phyloP scores from a whole-genome alignment of 2,888 invertebrate genomes.

The Eulithis testata region DNA sequence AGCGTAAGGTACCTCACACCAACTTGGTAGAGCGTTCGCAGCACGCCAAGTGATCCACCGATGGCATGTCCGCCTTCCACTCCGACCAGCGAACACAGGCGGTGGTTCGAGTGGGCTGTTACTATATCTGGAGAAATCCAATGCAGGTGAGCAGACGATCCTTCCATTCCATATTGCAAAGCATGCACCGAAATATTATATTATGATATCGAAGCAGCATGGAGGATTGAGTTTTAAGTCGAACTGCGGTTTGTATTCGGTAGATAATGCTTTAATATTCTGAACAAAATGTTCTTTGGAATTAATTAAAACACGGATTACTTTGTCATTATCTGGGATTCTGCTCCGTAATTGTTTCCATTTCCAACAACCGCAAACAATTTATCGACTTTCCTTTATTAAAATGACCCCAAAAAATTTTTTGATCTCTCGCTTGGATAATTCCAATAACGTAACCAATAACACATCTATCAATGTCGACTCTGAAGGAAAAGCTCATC shows the following conservation, averaged over 20 bases:
- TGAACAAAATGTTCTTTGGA: slow-evolving; percentile 15
- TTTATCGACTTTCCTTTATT: slow-evolving; percentile 12
- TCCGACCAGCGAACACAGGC: slow-evolving; percentile 89
- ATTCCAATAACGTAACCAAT: slow-evolving; percentile 39
- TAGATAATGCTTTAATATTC: slow-evolving; percentile 9
- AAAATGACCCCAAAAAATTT: slow-evolving; percentile 32
- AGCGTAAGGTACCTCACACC: slow-evolving; percentile 91
- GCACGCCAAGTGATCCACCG: slow-evolving; percentile 89
- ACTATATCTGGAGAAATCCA: slow-evolving; percentile 84
- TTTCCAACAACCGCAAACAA: slow-evolving; percentile 9
- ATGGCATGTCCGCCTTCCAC: slow-evolving; percentile 92
- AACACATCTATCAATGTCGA: slow-evolving; percentile 44
- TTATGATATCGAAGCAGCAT: not conserved
- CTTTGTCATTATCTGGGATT: slow-evolving; percentile 23
- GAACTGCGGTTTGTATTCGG: slow-evolving; percentile 6
- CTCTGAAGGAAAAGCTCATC: slow-evolving; percentile 40
- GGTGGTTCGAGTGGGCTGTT: slow-evolving; percentile 87
- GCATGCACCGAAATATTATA: not conserved
- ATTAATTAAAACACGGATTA: slow-evolving; percentile 31
- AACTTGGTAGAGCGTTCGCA: slow-evolving; percentile 90
- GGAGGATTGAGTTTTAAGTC: not conserved
- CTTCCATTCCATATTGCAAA: not conserved
- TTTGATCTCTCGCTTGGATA: slow-evolving; percentile 36
- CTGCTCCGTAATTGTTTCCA: slow-evolving; percentile 17
- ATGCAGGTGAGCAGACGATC: slow-evolving; percentile 1